Percentiles rank a stretch among this genome's conserved stretches.
These are phyloP conservation scores for Perognathus longimembris DNA, from an alignment of 2,113 vertebrate genomes.

Conservation along the genomic window DNA sequence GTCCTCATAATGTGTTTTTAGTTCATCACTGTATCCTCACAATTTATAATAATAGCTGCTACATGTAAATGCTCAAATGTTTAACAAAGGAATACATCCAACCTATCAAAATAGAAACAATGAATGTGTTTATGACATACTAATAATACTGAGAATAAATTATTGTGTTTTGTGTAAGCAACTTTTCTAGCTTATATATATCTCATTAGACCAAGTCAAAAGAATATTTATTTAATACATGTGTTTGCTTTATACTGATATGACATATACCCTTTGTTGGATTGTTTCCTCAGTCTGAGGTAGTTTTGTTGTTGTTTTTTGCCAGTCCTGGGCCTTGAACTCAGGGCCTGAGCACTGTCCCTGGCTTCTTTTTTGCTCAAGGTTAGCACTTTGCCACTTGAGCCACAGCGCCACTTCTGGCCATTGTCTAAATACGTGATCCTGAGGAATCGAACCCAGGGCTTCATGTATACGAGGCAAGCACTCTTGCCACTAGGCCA, in stretches of 20 bases:
- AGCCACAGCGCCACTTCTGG: too few species aligned
- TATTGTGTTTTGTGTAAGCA: background rate
- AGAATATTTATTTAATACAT: background rate
- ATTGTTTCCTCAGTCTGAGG: slow-evolving; percentile 16
- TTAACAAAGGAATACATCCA: slow-evolving; percentile 15
- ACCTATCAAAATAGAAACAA: slow-evolving; percentile 2
- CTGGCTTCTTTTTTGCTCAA: too few species aligned
- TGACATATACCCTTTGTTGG: background rate
- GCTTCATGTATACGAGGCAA: too few species aligned
- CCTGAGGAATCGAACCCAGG: too few species aligned
- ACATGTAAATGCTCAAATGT: background rate
- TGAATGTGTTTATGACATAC: background rate
- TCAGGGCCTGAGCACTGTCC: too few species aligned
- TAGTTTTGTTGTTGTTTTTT: too few species aligned
- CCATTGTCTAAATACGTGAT: too few species aligned
- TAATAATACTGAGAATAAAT: slow-evolving; percentile 54
- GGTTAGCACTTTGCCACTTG: too few species aligned
- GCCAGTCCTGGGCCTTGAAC: too few species aligned
- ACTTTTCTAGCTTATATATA: background rate
- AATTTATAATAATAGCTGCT: background rate
- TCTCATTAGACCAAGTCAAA: slow-evolving; percentile 12
- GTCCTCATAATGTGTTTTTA: background rate
- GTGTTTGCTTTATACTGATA: background rate
- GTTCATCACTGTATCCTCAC: background rate
- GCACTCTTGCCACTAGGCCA: too few species aligned